These are phyloP conservation scores for Gallinago paraguaiae DNA, from an alignment of 2,113 vertebrate genomes.

Conservation along the genomic window DNA sequence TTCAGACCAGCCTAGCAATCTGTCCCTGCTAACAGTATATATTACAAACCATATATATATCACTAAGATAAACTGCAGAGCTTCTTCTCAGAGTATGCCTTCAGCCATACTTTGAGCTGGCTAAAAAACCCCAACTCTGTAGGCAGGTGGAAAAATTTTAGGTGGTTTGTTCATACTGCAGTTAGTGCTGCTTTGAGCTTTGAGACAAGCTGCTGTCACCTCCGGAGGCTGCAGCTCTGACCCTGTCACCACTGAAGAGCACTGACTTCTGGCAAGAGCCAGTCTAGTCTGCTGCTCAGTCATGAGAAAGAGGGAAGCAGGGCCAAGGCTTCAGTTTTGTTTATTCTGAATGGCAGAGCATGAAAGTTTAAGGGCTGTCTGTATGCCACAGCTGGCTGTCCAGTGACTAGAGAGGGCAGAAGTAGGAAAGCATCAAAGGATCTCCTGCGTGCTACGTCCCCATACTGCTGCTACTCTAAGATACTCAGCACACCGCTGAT, in stretches of 20 bases:
- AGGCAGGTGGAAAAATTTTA: neutral
- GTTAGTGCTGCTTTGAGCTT: neutral
- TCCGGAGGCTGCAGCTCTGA: neutral
- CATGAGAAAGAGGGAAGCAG: neutral
- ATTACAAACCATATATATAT: neutral
- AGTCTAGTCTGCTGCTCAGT: neutral
- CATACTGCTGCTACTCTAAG: neutral
- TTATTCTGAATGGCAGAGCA: neutral
- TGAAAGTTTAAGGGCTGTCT: neutral
- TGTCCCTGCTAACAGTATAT: neutral
- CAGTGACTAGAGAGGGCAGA: neutral
- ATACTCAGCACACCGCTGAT: neutral
- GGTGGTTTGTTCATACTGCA: neutral
- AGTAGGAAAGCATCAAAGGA: neutral
- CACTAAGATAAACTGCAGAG: neutral
- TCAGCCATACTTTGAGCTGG: neutral
- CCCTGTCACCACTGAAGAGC: neutral
- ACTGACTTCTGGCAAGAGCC: neutral
- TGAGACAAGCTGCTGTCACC: neutral
- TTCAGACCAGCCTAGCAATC: neutral
- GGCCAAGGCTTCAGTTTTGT: neutral
- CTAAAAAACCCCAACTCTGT: neutral
- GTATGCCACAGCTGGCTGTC: neutral
- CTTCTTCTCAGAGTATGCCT: neutral
- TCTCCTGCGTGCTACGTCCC: neutral